Evolutionary conservation across 1,140 invertebrate species (phyloP).

Genomic region (Megathymus violae): DNA sequence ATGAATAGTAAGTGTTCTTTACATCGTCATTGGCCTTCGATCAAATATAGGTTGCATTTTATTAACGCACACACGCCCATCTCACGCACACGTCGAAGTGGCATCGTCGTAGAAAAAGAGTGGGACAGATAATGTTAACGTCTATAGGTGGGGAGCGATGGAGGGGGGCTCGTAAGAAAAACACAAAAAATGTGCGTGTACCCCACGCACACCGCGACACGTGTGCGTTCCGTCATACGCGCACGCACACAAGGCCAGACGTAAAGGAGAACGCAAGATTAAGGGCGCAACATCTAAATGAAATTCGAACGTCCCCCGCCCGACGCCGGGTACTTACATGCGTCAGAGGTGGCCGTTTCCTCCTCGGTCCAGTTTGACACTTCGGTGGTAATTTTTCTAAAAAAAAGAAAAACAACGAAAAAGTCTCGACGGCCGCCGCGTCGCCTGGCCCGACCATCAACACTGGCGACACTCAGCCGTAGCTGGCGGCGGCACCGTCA

Average conservation of each 20-base stretch:
- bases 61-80: slow-evolving; percentile 69
- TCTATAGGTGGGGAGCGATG: slow-evolving; percentile 66
- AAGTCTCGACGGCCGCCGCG: slow-evolving; percentile 59
- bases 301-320: slow-evolving; percentile 33
- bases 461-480: slow-evolving; percentile 62
- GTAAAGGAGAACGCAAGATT: slow-evolving; percentile 66
- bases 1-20: slow-evolving; percentile 31
- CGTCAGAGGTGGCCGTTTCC: slow-evolving; percentile 78
- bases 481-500: slow-evolving; percentile 67
- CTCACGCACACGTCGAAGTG: slow-evolving; percentile 55
- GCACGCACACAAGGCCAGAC: slow-evolving; percentile 41
- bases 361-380: slow-evolving; percentile 82
- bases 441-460: slow-evolving; percentile 68
- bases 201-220: slow-evolving; percentile 58
- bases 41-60: slow-evolving; percentile 82
- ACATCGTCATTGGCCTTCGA: slow-evolving; percentile 73
- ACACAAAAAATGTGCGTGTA: slow-evolving; percentile 81
- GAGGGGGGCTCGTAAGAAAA: slow-evolving; percentile 71
- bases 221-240: slow-evolving; percentile 46
- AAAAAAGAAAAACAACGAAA: slow-evolving; percentile 62
- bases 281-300: slow-evolving; percentile 55
- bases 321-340: slow-evolving; percentile 70
- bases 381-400: slow-evolving; percentile 80
- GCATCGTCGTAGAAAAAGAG: slow-evolving; percentile 78
- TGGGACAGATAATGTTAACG: slow-evolving; percentile 77